These are phyloP conservation scores for Thunnus thynnus DNA, from an alignment of 2,113 vertebrate genomes.

Conservation along the genomic window DNA sequence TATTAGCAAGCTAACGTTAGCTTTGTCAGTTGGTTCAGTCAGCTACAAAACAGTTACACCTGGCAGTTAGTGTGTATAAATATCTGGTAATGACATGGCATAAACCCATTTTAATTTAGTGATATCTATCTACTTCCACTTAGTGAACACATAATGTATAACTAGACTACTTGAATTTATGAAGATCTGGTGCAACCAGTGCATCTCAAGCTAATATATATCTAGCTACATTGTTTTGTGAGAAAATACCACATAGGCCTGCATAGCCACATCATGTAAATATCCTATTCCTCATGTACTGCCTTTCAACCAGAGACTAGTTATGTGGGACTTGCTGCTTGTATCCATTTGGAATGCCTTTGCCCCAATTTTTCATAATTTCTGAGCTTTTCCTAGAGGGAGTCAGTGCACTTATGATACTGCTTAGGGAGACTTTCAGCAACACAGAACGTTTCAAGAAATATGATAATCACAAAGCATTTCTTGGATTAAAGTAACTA, in stretches of 20 bases:
- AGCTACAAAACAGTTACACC: neutral
- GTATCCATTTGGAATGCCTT: conserved; percentile 38
- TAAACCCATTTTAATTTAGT: neutral
- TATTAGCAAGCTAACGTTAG: neutral
- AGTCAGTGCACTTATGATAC: conserved; percentile 8
- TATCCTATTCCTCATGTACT: conserved; percentile 4
- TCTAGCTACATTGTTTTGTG: conserved; percentile 4
- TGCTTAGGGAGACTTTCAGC: conserved; percentile 35
- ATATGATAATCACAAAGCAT: conserved; percentile 27
- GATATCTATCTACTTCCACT: neutral
- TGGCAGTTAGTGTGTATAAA: neutral
- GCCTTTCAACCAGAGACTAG: conserved; percentile 14
- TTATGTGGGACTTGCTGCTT: conserved; percentile 35
- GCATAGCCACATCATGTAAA: conserved; percentile 8
- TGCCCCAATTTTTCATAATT: conserved; percentile 60
- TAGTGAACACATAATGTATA: too few relatives aligned
- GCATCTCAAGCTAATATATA: conserved; percentile 4
- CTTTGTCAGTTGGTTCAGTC: neutral
- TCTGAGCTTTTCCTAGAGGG: conserved; percentile 29
- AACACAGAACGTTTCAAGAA: conserved; percentile 41
- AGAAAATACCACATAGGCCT: neutral
- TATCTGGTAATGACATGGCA: neutral
- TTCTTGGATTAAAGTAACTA: conserved; percentile 43
- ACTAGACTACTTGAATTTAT: neutral
- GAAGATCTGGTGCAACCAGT: conserved; percentile 8